Percentiles rank a stretch among this genome's conserved stretches.
These are phyloP conservation scores for Microtus pennsylvanicus DNA, from an alignment of 2,113 vertebrate species.

Conservation along the genomic window DNA sequence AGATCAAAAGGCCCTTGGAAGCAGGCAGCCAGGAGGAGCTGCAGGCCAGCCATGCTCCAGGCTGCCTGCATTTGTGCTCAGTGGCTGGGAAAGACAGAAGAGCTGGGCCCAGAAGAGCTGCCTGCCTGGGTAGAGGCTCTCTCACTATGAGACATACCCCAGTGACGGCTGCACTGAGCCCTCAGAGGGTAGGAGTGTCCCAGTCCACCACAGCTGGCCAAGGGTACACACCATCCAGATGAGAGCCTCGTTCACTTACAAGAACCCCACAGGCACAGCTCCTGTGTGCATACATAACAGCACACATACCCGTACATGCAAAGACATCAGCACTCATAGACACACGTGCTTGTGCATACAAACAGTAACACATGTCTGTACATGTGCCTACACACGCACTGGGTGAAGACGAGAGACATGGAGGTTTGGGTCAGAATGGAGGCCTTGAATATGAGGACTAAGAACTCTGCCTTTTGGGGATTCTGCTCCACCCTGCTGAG, in stretches of 20 bases:
- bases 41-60: rapidly evolving
- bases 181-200: background rate
- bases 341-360: background rate
- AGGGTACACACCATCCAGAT: background rate
- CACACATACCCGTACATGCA: background rate
- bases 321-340: too few species aligned
- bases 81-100: background rate
- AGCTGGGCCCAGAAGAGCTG: background rate
- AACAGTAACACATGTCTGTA: background rate
- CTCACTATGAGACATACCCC: rapidly evolving
- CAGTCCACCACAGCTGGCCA: background rate
- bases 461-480: background rate
- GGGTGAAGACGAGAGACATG: background rate
- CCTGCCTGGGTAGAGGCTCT: background rate
- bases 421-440: background rate
- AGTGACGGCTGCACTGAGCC: background rate
- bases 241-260: background rate
- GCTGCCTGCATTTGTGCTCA: too few species aligned
- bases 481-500: background rate
- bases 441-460: background rate
- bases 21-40: background rate
- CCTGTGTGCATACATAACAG: background rate
- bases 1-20: conserved; percentile 28
- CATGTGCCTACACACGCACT: background rate
- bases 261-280: background rate